Percentiles rank a stretch among this genome's conserved stretches.
Conservation (phyloP, 2,113 vertebrate species). For the Alaudala cheleensis region DNA sequence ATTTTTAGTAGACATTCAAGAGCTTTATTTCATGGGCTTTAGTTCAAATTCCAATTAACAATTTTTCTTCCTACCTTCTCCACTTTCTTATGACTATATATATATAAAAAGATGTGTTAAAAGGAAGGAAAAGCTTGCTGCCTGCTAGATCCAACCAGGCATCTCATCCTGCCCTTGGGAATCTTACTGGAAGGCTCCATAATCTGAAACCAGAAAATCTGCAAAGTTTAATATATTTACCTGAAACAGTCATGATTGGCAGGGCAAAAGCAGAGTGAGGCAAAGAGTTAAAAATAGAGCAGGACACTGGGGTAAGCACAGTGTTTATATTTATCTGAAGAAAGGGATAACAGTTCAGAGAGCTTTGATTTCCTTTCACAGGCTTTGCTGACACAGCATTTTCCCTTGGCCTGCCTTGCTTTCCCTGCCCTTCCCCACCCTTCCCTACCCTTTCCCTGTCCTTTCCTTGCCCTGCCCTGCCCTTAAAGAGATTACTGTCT, state of each 20-base stretch:
- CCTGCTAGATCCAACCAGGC: neutral
- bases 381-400: neutral
- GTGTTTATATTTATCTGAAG: neutral
- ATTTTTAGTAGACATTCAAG: constrained; percentile 34
- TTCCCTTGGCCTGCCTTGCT: neutral
- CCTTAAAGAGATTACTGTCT: neutral
- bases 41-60: constrained; percentile 37
- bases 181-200: neutral
- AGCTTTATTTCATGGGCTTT: constrained; percentile 16
- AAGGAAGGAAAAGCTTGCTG: constrained; percentile 13
- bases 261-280: neutral
- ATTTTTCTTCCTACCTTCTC: neutral
- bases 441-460: too few relatives aligned
- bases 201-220: neutral
- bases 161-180: neutral
- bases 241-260: neutral
- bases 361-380: neutral
- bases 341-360: neutral
- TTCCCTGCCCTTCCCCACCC: too few relatives aligned
- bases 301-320: neutral
- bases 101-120: neutral
- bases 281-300: neutral
- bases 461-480: too few relatives aligned
- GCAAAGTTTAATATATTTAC: neutral
- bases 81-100: neutral